Conservation (phyloP, 2,113 vertebrate species). For the Oryzias celebensis region DNA sequence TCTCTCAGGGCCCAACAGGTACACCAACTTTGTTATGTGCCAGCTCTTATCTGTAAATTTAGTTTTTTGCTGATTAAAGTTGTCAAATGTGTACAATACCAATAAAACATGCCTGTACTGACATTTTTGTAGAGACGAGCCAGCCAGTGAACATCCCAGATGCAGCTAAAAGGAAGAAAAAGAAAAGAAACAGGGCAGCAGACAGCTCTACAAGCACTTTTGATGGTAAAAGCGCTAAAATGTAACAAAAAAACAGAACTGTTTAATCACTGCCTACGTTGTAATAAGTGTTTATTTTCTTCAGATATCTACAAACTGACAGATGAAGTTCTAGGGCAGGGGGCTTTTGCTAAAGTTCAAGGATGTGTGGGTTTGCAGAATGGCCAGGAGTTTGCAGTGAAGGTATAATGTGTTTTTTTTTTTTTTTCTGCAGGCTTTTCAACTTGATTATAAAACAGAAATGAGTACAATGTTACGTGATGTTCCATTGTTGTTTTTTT, state of each 20-base stretch:
- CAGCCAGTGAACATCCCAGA: slow-evolving; percentile 85
- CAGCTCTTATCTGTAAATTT: neutral
- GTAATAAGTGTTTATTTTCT: slow-evolving; percentile 1
- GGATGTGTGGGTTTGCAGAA: slow-evolving; percentile 90
- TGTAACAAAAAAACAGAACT: neutral
- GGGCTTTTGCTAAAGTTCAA: slow-evolving; percentile 94
- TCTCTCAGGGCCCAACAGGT: slow-evolving; percentile 58
- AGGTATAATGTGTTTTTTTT: slow-evolving; percentile 73
- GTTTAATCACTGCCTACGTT: too few relatives aligned
- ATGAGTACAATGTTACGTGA: neutral
- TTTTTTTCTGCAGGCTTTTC: neutral
- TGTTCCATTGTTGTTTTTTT: neutral
- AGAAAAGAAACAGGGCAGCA: slow-evolving; percentile 85
- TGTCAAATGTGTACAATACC: neutral
- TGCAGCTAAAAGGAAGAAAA: slow-evolving; percentile 85
- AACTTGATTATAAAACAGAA: neutral
- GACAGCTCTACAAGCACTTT: slow-evolving; percentile 86
- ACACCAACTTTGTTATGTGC: neutral
- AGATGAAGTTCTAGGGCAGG: slow-evolving; percentile 91
- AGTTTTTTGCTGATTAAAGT: neutral
- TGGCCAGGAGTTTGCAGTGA: slow-evolving; percentile 92
- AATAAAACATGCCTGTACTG: neutral
- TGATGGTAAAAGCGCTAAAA: slow-evolving; percentile 77
- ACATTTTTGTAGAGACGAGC: slow-evolving; percentile 81
- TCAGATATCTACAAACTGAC: slow-evolving; percentile 92